Conservation (phyloP, 2,888 invertebrate genomes). For the Sialis fuliginosa region DNA sequence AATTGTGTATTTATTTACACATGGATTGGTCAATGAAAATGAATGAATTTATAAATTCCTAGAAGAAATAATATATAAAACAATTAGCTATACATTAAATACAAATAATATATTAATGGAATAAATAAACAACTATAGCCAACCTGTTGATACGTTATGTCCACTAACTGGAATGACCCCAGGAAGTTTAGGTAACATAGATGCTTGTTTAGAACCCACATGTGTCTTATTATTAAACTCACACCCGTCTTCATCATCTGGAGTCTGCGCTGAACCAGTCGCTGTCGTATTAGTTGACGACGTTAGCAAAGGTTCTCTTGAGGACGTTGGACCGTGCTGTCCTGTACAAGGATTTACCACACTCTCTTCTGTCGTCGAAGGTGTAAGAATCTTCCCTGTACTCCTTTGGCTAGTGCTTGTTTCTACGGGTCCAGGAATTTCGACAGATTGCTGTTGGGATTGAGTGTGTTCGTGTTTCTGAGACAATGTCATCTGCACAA, state of each 20-base stretch:
- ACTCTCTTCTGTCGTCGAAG: conserved; percentile 37
- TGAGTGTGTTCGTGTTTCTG: conserved; percentile 39
- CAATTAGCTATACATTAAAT: not conserved
- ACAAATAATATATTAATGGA: conserved; percentile 8
- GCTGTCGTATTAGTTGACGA: conserved; percentile 26
- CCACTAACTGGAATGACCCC: conserved; percentile 60
- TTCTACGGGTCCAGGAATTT: conserved; percentile 16
- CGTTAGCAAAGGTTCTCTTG: conserved; percentile 47
- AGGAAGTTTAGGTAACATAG: conserved; percentile 44
- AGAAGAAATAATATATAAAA: too few relatives aligned
- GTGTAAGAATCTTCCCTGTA: conserved; percentile 24
- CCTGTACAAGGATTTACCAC: conserved; percentile 20
- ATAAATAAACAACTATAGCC: conserved; percentile 29
- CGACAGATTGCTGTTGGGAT: conserved; percentile 40
- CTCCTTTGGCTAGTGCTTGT: conserved; percentile 12
- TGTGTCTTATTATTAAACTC: not conserved
- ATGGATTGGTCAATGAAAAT: not conserved
- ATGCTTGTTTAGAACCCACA: conserved; percentile 29
- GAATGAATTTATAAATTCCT: not conserved
- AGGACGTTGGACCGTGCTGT: conserved; percentile 18
- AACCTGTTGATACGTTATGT: conserved; percentile 51
- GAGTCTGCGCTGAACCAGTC: conserved; percentile 24
- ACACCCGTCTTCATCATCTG: conserved; percentile 20
- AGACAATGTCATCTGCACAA: conserved; percentile 21
- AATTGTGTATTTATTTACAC: not conserved